Evolutionary conservation across 2,888 invertebrate species (phyloP), one percentile per base, ranked within the genome.

Genomic region (Romanomermis culicivorax): DNA sequence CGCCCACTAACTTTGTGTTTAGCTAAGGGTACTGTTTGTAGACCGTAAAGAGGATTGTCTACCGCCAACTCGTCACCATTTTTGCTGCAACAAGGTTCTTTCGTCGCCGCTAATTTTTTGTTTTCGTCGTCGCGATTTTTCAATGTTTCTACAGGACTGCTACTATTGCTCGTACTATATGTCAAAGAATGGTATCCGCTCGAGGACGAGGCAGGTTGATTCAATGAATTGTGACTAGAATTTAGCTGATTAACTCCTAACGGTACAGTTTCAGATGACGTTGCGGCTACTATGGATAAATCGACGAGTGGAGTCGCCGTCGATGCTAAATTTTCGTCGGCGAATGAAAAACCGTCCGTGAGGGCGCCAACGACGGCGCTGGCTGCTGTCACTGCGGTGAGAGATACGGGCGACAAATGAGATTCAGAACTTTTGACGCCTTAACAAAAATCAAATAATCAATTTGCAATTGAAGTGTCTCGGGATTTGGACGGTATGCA

Each of bases 151-250:
- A 52, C 52, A 2, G 52, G 27, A 25, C 47, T 47, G 50, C 47
- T 53, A 20, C 29, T n/a, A 42, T 47, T 53, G 36, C 48, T 25
- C 2, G 49, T 29, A 24, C 60, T 59, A 53, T 60, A 58, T 50
- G 63, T 64, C 42, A 63, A 63, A 52, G 64, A 64, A 51, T 64
- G 59, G 53, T 66, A 66, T 30, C 66, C 66, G 47, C 36, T 14
- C 42, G 52, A n/a, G 26, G 25, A 25, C 4, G 43, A 4, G 4
- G 24, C 42, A 4, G 23, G 7, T 23, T 29, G 11, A 43, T 2
- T 17, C 55, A 51, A 24, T n/a, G 55, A 45, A 47, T 42, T 42
- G 43, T 49, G 51, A 29, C 59, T 53, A 53, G 27, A 53, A 42
- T n/a, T 56, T 58, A 14, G 26, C 30, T 4, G 45, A 7, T n/a